Conservation (phyloP, 2,797 vertebrate genomes). For the Lindbergichthys nudifrons region DNA sequence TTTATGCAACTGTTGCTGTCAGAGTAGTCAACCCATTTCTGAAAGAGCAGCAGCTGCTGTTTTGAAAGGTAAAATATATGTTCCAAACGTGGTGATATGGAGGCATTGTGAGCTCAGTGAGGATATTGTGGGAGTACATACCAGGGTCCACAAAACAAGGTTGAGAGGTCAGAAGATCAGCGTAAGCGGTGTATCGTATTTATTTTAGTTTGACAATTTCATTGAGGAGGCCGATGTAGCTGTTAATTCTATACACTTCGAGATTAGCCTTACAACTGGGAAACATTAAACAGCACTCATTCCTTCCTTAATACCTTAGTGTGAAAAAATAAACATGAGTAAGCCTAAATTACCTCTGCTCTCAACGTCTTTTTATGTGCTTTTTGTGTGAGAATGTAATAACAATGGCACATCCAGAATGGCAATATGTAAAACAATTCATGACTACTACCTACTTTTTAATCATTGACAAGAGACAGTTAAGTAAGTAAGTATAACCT, state of each 20-base stretch:
- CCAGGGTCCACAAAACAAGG: slow-evolving; percentile 1
- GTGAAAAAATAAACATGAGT: neutral
- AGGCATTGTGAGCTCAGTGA: neutral
- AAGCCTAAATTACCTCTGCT: neutral
- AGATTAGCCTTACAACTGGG: neutral
- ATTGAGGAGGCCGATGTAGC: neutral
- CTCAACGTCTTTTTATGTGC: neutral
- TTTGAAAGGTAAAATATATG: neutral
- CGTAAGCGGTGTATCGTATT: neutral
- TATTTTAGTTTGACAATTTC: neutral
- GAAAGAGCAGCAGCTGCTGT: neutral
- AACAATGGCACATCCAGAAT: too few relatives aligned
- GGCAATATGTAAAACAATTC: neutral
- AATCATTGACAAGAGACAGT: too few relatives aligned
- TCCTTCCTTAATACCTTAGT: neutral
- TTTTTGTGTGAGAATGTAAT: neutral
- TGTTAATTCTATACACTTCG: neutral
- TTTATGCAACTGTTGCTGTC: neutral
- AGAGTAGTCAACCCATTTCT: neutral
- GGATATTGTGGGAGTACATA: neutral
- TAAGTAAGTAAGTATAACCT: too few relatives aligned
- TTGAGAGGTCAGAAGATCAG: slow-evolving; percentile 8
- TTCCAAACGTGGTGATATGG: neutral
- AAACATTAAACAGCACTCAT: neutral
- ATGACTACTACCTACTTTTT: neutral